Percentiles rank a stretch among this genome's conserved stretches.
Conservation (phyloP, 1,140 invertebrate genomes). For the Chrysomallon squamiferum region DNA sequence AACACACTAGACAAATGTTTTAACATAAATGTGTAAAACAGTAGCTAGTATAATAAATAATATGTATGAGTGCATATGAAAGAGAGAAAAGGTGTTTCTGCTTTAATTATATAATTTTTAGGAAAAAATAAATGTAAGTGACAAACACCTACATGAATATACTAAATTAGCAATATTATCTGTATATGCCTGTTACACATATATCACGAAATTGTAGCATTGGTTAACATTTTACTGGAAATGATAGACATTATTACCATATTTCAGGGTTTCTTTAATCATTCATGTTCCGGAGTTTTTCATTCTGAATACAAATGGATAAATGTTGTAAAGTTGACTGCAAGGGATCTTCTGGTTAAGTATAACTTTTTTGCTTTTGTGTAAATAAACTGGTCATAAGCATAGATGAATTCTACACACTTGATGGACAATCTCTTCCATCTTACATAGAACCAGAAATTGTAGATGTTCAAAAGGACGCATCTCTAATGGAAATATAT, state of each 20-base stretch:
- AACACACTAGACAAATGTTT: no score
- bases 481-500: constrained; percentile 21
- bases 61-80: no score
- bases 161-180: no score
- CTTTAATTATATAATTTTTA: no score
- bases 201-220: no score
- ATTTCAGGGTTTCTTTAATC: constrained; percentile 4
- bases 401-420: neutral
- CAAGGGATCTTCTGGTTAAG: constrained; percentile 9
- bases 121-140: no score
- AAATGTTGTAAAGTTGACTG: constrained; percentile 7
- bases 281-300: neutral
- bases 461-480: constrained; percentile 18
- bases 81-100: no score
- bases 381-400: constrained; percentile 12
- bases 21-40: no score
- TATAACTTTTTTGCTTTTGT: constrained; percentile 5
- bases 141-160: no score
- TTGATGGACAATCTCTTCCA: neutral
- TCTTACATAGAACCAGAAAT: constrained; percentile 11
- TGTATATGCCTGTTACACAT: no score
- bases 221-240: neutral
- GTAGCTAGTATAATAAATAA: no score
- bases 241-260: constrained; percentile 15
- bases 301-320: constrained; percentile 19